Evolutionary conservation across 1,140 invertebrate species (phyloP).

Genomic region (Lerema accius): DNA sequence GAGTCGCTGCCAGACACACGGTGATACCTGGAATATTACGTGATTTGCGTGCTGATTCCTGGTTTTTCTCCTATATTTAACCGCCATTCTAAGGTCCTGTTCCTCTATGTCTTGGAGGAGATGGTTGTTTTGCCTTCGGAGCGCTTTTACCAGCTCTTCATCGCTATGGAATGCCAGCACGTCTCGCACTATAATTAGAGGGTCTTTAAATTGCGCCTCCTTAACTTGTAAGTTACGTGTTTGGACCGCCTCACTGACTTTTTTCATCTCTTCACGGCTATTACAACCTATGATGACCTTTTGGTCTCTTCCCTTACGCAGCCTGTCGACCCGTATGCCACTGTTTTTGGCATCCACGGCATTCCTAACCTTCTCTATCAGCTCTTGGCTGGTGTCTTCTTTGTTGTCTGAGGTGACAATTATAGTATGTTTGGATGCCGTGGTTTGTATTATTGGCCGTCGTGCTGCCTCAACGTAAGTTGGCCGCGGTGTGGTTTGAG

Average conservation of each 20-base stretch:
- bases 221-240: neutral
- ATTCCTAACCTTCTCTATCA: neutral
- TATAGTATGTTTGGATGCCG: too few relatives aligned
- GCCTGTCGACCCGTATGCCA: neutral
- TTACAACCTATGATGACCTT: conserved; percentile 4
- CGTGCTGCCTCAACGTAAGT: too few relatives aligned
- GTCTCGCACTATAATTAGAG: neutral
- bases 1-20: neutral
- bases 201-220: neutral
- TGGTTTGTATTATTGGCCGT: too few relatives aligned
- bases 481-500: too few relatives aligned
- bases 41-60: neutral
- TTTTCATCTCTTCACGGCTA: neutral
- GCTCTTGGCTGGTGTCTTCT: conserved; percentile 1
- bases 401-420: too few relatives aligned
- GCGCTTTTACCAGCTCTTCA: neutral
- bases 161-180: neutral
- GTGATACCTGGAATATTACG: neutral
- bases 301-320: conserved; percentile 3
- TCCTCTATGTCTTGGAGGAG: neutral
- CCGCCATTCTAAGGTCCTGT: neutral
- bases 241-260: neutral
- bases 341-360: neutral
- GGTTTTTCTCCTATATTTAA: neutral
- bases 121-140: neutral